Base-by-base conservation (phyloP, 1,140 invertebrate genomes). In the Drosophila tani region DNA sequence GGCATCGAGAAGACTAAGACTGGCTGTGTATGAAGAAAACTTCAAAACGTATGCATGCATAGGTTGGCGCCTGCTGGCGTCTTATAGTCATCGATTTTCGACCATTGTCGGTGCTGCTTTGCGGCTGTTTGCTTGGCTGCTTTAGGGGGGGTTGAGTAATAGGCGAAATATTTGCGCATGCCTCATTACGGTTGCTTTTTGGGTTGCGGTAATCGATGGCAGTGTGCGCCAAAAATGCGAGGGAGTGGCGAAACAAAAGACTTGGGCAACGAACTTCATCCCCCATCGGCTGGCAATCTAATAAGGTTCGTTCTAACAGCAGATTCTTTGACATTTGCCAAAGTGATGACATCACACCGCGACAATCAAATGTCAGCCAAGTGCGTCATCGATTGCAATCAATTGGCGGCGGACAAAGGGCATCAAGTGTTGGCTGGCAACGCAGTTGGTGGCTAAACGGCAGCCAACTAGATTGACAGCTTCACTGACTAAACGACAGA, bases 151-250 rank as follows among this genome's bases (percentile, higher is more conserved):
- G 60, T 87, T 87, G 77, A 79, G 78, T 90, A 87, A 87, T 88
- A 87, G 69, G 69, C 85, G 85, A 90, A 87, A 87, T 87, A 90
- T 87, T 87, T 87, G 84, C 85, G 84, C 84, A 88, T 84, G 84
- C 65, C 84, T 87, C 84, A 87, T 87, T 87, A 87, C 81, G 80
- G 81, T 64, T 88, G 81, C 67, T 69, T 85, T 81, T 73, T 73
- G 62, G 67, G 79, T 87, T 90, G 84, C 73, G 65, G 84, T 87
- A 90, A 87, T 87, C 85, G 75, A 70, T 62, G 81, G 67, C 81
- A 65, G 77, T 86, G 79, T 78, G 81, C 60, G 78, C 74, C 74
- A 83, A 81, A 81, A 83, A 87, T 88, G 79, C 74, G 58, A 65
- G 85, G 84, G 66, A 55, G 62, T 87, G 85, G 59, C 77, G 85